Evolutionary conservation across 1,140 invertebrate genomes (phyloP).

Genomic region (Drosophila eugracilis): DNA sequence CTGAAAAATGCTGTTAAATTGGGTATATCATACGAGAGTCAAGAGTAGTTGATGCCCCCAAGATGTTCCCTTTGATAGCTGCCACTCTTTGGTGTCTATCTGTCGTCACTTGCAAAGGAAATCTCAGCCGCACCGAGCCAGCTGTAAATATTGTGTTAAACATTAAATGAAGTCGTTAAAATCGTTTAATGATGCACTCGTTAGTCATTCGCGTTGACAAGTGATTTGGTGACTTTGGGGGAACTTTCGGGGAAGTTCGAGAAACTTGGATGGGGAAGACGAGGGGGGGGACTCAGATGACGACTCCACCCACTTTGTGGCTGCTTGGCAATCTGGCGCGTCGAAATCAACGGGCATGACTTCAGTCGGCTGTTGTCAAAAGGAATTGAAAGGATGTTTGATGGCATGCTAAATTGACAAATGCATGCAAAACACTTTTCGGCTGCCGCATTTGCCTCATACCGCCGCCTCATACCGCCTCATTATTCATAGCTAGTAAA

Average conservation of each 20-base stretch:
- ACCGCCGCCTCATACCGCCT: constrained; percentile 44
- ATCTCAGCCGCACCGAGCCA: constrained; percentile 13
- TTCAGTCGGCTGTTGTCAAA: constrained; percentile 66
- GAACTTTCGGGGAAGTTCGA: not conserved
- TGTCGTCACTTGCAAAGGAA: constrained; percentile 10
- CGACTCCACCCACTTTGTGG: constrained; percentile 3
- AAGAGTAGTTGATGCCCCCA: not conserved
- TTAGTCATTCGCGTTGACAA: constrained; percentile 76
- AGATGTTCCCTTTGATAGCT: not conserved
- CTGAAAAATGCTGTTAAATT: not conserved
- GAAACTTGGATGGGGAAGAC: not conserved
- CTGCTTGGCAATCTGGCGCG: constrained; percentile 60
- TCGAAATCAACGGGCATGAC: constrained; percentile 56
- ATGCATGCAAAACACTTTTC: constrained; percentile 70
- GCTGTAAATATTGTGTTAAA: constrained; percentile 80
- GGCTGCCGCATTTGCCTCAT: constrained; percentile 53
- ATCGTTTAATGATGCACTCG: constrained; percentile 79
- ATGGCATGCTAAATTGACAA: constrained; percentile 78
- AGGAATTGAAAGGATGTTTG: constrained; percentile 80
- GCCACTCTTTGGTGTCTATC: not conserved
- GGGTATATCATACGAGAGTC: constrained; percentile 6
- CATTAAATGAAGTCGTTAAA: constrained; percentile 82
- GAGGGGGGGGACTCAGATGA: not conserved
- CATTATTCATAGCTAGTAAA: constrained; percentile 76
- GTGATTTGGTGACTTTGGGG: constrained; percentile 38